phyloP scores from a whole-genome alignment of 2,888 invertebrate species.

The Diaperis boleti region DNA sequence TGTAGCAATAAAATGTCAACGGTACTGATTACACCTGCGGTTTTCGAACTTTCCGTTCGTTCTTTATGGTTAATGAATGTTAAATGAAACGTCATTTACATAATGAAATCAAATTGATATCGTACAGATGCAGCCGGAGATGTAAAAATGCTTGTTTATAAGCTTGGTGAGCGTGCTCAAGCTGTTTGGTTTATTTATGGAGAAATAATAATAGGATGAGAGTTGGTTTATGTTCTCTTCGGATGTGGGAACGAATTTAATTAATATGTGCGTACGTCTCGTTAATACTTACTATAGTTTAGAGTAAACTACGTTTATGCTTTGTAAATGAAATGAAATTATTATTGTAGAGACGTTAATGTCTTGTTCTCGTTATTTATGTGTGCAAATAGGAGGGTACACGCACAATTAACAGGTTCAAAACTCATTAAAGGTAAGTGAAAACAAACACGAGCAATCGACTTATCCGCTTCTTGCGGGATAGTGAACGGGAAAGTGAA shows the following conservation, averaged over 20 bases:
- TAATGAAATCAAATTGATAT: slow-evolving; percentile 23
- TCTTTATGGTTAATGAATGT: slow-evolving; percentile 25
- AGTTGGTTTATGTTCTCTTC: slow-evolving; percentile 32
- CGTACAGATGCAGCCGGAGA: neutral
- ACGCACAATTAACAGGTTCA: too few species aligned
- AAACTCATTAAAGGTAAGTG: neutral
- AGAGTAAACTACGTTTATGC: slow-evolving; percentile 15
- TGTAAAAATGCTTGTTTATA: slow-evolving; percentile 10
- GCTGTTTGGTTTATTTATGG: slow-evolving; percentile 25
- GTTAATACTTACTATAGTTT: slow-evolving; percentile 18
- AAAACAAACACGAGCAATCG: too few species aligned
- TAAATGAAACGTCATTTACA: slow-evolving; percentile 21
- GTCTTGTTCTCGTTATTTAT: neutral
- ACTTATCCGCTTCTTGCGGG: too few species aligned
- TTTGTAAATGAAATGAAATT: neutral
- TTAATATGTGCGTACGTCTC: slow-evolving; percentile 6
- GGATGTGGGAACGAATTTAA: slow-evolving; percentile 14
- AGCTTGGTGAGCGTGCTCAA: slow-evolving; percentile 19
- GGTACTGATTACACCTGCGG: neutral
- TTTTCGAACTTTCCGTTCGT: slow-evolving; percentile 8
- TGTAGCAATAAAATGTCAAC: slow-evolving; percentile 3
- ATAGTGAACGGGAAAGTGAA: too few species aligned
- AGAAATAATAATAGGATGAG: slow-evolving; percentile 32
- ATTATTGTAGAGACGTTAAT: neutral
- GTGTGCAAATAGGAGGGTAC: neutral